Base-by-base conservation (phyloP, 2,113 vertebrate species). In the Oncorhynchus mykiss region DNA sequence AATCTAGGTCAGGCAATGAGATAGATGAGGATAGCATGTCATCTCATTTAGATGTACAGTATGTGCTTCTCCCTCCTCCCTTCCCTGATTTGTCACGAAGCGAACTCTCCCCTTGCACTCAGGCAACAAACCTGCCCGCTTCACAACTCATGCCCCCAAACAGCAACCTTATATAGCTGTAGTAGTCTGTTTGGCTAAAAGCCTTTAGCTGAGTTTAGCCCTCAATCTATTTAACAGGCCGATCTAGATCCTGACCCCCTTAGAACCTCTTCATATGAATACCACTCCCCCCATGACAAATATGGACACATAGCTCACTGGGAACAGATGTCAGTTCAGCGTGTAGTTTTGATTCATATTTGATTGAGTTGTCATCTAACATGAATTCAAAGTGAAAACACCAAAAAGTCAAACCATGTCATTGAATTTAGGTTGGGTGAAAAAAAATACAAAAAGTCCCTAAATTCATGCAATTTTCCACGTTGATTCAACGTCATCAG, bases 181-280 rank as follows among this genome's bases (percentile, higher is more conserved):
- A 67, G 59, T 69, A 67, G 45, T 69, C 57, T 24, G 69, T 70
- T 79, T 66, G 67, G 67, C 72, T 24, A 5, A 67, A 78, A 68
- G 71, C 70, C 57, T 79, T 70, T 62, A 70, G 72, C 67, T 74
- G 67, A 79, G 77, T 71, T 79, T 65, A 79, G 72, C 72, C 27
- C 62, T 27, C 68, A 69, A 70, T 74, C 60, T 64, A 24, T 64
- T 65, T 69, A 70, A 74, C 67, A 74, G 77, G 67, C 29, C 54
- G 16, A 20, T n/a, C 16, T 72, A 49, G 57, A 18, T 0, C 51
- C 51, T 18, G 49, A 65, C 13, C 39, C 57, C 3, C 22, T 14
- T 18, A 54, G 49, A 16, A 54, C 12, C 16, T 9, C 29, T 54
- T 72, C 70, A 72, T 59, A 59, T 72, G 49, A 72, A 72, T 59